phyloP scores from a whole-genome alignment of 2,797 vertebrate genomes.

The Taenioides sp. region DNA sequence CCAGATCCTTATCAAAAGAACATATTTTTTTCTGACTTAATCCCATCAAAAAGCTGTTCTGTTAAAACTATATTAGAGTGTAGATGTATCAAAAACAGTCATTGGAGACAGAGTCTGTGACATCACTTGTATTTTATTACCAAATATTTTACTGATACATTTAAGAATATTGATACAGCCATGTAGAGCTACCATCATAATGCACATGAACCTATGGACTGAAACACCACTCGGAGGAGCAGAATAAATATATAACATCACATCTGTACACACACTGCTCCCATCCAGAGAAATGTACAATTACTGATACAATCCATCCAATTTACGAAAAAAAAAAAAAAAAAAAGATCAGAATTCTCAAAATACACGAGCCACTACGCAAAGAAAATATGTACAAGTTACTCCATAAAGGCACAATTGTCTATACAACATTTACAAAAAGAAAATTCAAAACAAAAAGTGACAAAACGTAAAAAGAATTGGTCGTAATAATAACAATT shows the following conservation, averaged over 20 bases:
- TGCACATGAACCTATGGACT: conserved; percentile 88
- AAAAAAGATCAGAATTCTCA: conserved; percentile 40
- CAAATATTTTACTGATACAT: conserved; percentile 96
- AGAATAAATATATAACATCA: conserved; percentile 99
- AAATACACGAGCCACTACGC: conserved; percentile 92
- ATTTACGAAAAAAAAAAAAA: conserved; percentile 81
- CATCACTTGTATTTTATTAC: conserved; percentile 84
- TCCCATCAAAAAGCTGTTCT: too few relatives aligned
- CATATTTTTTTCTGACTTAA: too few relatives aligned
- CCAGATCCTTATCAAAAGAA: too few relatives aligned
- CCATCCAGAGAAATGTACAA: conserved; percentile 97
- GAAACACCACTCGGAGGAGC: conserved; percentile 91
- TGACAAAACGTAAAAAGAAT: conserved; percentile 83
- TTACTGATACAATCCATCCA: conserved; percentile 90
- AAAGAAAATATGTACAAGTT: conserved; percentile 94
- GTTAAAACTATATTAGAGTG: neutral
- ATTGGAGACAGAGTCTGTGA: conserved; percentile 24
- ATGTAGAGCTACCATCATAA: conserved; percentile 91
- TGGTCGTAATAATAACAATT: conserved; percentile 82
- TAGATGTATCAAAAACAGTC: neutral
- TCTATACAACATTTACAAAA: conserved; percentile 99
- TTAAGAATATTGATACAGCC: conserved; percentile 93
- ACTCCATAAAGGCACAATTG: conserved; percentile 97
- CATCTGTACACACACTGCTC: conserved; percentile 95
- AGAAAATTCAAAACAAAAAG: conserved; percentile 78